These are phyloP conservation scores for Drosophila kohkoa DNA, from an alignment of 1,140 invertebrate genomes.

Conservation along the genomic window DNA sequence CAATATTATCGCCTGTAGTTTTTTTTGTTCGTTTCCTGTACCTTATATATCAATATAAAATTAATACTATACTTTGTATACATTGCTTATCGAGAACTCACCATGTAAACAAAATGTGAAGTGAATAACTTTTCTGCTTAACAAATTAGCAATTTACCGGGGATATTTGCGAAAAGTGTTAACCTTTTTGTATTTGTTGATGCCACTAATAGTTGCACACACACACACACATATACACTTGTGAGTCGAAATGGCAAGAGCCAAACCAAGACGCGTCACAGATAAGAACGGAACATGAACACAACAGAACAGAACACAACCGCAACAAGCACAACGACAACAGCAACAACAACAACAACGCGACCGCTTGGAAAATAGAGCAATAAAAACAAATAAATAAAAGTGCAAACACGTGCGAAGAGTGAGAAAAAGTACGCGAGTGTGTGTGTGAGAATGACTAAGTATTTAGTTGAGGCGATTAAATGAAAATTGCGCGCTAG, in stretches of 20 bases:
- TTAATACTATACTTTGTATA: not conserved
- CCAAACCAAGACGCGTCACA: conserved; percentile 8
- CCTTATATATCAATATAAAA: too few species aligned
- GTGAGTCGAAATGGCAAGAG: conserved; percentile 2
- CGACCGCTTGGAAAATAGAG: not conserved
- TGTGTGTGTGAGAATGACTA: conserved; percentile 2
- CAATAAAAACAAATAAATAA: conserved; percentile 12
- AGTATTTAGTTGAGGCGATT: conserved; percentile 27
- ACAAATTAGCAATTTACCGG: not conserved
- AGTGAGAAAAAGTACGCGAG: not conserved
- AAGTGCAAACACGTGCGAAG: conserved; percentile 17
- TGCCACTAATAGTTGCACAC: conserved; percentile 12
- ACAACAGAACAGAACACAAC: not conserved
- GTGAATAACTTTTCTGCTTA: conserved; percentile 4
- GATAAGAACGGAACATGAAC: conserved; percentile 20
- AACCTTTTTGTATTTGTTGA: not conserved
- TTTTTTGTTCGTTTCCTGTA: too few species aligned
- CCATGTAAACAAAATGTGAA: conserved; percentile 34
- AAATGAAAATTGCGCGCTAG: conserved; percentile 46
- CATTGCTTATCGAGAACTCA: conserved; percentile 27
- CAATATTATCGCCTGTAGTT: too few species aligned
- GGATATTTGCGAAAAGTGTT: not conserved
- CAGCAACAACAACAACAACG: too few species aligned
- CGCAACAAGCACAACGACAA: conserved; percentile 1
- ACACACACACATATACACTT: not conserved